phyloP scores from a whole-genome alignment of 2,888 invertebrate genomes.

The Carterocephalus palaemon region DNA sequence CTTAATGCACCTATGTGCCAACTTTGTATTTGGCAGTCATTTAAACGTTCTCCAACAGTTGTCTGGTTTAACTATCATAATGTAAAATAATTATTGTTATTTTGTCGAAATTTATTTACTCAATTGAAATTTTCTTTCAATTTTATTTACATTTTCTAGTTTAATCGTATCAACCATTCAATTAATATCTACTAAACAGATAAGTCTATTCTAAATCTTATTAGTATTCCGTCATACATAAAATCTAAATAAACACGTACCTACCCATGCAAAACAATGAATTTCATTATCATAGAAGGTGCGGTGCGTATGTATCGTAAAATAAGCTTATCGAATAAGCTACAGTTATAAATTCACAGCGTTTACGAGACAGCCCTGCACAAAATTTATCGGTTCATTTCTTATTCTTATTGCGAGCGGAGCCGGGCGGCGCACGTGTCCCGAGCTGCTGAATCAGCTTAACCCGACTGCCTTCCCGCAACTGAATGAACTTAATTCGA shows the following conservation, averaged over 20 bases:
- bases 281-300: too few species aligned
- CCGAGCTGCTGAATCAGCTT: conserved; percentile 69
- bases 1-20: conserved; percentile 22
- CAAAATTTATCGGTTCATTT: conserved; percentile 49
- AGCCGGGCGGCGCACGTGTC: conserved; percentile 49
- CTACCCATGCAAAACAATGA: too few species aligned
- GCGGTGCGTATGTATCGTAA: too few species aligned
- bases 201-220: too few species aligned
- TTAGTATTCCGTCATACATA: too few species aligned
- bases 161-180: neutral
- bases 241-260: too few species aligned
- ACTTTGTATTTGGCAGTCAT: conserved; percentile 15
- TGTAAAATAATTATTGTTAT: too few species aligned
- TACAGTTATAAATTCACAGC: conserved; percentile 32
- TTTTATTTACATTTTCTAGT: neutral
- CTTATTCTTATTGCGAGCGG: conserved; percentile 59
- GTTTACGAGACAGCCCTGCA: conserved; percentile 37
- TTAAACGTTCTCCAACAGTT: too few species aligned
- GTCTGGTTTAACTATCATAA: too few species aligned
- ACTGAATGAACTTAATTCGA: conserved; percentile 75
- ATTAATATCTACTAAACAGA: too few species aligned
- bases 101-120: conserved; percentile 10
- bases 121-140: conserved; percentile 4
- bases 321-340: neutral
- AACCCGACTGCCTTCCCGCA: conserved; percentile 56